A percentile compares a stretch with the other conserved stretches of the same genome.
phyloP scores from a whole-genome alignment of 2,797 vertebrate species.

The Sebastolobus alascanus region DNA sequence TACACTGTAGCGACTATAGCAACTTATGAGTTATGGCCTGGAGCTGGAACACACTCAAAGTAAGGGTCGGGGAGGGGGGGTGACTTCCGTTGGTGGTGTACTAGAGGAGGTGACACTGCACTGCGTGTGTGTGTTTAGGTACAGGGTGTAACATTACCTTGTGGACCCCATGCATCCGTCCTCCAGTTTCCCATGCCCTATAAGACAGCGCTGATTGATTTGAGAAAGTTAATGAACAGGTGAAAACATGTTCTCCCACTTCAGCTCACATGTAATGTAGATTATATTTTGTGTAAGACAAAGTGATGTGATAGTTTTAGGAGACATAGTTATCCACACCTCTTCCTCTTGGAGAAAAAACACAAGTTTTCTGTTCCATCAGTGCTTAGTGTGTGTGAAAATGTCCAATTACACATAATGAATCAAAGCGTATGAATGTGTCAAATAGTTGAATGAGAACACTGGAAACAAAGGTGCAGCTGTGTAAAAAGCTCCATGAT shows the following conservation, averaged over 20 bases:
- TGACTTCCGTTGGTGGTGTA: constrained; percentile 28
- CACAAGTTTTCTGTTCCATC: too few relatives aligned
- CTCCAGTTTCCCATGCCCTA: constrained; percentile 14
- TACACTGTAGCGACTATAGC: constrained; percentile 47
- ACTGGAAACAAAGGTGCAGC: too few relatives aligned
- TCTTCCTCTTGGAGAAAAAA: neutral
- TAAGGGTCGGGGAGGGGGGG: constrained; percentile 33
- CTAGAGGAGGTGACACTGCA: constrained; percentile 29
- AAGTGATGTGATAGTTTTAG: neutral
- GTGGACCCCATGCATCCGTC: constrained; percentile 26
- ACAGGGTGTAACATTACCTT: constrained; percentile 14
- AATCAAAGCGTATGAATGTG: too few relatives aligned
- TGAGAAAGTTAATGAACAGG: constrained; percentile 46
- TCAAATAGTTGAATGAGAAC: too few relatives aligned
- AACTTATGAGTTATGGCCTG: constrained; percentile 65
- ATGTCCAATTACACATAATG: too few relatives aligned
- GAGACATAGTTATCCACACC: neutral
- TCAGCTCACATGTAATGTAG: neutral
- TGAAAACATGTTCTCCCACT: constrained; percentile 35
- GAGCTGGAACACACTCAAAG: constrained; percentile 64
- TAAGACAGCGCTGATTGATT: constrained; percentile 29
- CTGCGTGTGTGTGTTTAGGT: constrained; percentile 7
- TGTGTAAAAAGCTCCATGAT: too few relatives aligned
- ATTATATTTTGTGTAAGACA: neutral
- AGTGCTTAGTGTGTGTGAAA: too few relatives aligned